Conservation (phyloP, 2,113 vertebrate genomes). For the Lophotis ruficrista region DNA sequence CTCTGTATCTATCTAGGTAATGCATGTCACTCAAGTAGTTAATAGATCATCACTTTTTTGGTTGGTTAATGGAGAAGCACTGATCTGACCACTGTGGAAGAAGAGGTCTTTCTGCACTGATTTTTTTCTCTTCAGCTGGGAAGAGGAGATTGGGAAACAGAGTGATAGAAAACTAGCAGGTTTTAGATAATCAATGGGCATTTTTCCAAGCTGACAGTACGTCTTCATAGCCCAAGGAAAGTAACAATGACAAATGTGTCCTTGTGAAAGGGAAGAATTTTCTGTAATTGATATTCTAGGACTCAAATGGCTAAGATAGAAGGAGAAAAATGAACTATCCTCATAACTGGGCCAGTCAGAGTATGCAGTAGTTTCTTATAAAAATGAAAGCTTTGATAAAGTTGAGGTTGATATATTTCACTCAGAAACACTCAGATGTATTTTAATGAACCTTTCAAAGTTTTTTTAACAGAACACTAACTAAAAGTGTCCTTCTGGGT, state of each 20-base stretch:
- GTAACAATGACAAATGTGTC: background rate
- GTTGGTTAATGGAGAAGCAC: background rate
- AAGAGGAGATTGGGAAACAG: background rate
- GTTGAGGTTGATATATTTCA: background rate
- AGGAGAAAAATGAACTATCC: background rate
- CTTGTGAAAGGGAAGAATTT: background rate
- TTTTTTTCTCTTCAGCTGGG: background rate
- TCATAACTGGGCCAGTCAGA: background rate
- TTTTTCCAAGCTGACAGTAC: background rate
- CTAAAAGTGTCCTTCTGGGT: background rate
- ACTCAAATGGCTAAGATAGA: background rate
- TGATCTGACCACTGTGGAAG: background rate
- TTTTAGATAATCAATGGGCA: background rate
- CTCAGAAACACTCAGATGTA: background rate
- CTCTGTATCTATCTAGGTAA: background rate
- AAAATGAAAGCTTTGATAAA: constrained; percentile 1
- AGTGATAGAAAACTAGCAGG: background rate
- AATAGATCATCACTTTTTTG: background rate
- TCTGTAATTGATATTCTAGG: background rate
- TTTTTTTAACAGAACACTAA: background rate
- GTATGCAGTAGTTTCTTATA: background rate
- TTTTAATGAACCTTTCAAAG: background rate
- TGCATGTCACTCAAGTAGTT: background rate
- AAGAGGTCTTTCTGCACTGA: background rate
- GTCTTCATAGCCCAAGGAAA: background rate